Evolutionary conservation across 2,888 invertebrate genomes (phyloP).

Genomic region (Colostygia pectinataria): DNA sequence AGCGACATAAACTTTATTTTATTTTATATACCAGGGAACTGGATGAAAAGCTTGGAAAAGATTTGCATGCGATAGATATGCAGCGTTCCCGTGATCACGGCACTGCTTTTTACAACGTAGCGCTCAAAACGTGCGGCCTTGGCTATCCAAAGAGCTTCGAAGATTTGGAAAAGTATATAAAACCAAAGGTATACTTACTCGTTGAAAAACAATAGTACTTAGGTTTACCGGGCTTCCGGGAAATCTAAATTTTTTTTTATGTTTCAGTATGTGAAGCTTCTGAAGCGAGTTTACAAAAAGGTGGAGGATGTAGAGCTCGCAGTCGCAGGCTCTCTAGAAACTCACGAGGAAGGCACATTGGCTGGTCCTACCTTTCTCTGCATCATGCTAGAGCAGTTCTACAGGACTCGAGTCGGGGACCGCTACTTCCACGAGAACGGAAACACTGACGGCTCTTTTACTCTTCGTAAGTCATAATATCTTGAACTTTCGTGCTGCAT

Average conservation of each 20-base stretch:
- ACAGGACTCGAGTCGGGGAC: slow-evolving; percentile 89
- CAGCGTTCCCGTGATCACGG: slow-evolving; percentile 40
- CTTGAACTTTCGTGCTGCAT: too few species aligned
- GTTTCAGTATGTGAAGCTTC: slow-evolving; percentile 31
- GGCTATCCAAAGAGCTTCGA: slow-evolving; percentile 25
- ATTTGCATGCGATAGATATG: slow-evolving; percentile 38
- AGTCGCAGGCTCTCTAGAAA: slow-evolving; percentile 89
- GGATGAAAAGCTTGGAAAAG: slow-evolving; percentile 22
- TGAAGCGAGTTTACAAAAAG: slow-evolving; percentile 77
- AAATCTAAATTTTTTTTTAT: not conserved
- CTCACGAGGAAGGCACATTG: slow-evolving; percentile 85
- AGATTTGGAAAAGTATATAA: slow-evolving; percentile 27
- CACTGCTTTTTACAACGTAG: slow-evolving; percentile 22
- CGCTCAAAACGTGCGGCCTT: slow-evolving; percentile 26
- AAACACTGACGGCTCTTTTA: slow-evolving; percentile 31
- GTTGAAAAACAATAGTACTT: too few species aligned
- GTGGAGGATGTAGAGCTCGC: slow-evolving; percentile 91
- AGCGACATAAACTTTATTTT: too few species aligned
- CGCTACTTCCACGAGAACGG: slow-evolving; percentile 89
- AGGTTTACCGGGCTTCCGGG: too few species aligned
- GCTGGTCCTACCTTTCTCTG: slow-evolving; percentile 91
- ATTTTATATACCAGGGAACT: not conserved
- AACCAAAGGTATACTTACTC: slow-evolving; percentile 27
- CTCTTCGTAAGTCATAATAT: slow-evolving; percentile 25
- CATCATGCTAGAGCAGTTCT: slow-evolving; percentile 90